Evolutionary conservation across 2,113 vertebrate species (phyloP).

Genomic region (Sinosuthora webbiana): DNA sequence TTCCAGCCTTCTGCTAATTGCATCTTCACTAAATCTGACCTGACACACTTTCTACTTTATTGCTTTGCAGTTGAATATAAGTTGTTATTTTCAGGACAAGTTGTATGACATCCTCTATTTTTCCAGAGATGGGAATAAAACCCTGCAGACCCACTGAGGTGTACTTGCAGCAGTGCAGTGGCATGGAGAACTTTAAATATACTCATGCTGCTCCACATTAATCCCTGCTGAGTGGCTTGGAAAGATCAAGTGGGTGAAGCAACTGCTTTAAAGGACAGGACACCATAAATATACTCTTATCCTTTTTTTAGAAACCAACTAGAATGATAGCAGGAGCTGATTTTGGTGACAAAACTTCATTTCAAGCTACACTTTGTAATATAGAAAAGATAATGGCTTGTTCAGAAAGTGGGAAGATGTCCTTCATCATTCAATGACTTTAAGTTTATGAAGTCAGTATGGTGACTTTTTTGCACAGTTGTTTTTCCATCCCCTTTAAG

Average conservation of each 20-base stretch:
- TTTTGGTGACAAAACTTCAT: conserved; percentile 43
- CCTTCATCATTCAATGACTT: conserved; percentile 14
- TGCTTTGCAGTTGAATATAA: neutral
- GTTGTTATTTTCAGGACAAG: neutral
- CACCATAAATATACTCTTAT: neutral
- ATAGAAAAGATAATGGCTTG: neutral
- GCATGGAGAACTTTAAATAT: neutral
- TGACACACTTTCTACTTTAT: neutral
- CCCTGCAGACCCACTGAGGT: neutral
- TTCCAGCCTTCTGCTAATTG: neutral
- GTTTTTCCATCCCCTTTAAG: neutral
- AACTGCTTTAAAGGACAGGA: conserved; percentile 37
- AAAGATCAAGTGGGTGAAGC: conserved; percentile 43
- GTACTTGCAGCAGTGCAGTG: neutral
- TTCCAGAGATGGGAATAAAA: neutral
- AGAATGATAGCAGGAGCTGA: neutral
- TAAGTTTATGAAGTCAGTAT: conserved; percentile 26
- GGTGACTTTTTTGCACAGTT: neutral
- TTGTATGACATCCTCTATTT: neutral
- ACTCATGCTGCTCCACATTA: neutral
- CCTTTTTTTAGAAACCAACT: neutral
- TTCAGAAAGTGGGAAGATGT: neutral
- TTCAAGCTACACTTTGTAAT: conserved; percentile 32
- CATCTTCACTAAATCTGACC: neutral
- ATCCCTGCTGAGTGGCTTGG: neutral